Evolutionary conservation across 2,888 invertebrate genomes (phyloP), one percentile per base, ranked within the genome.

Genomic region (Drosophila antonietae): DNA sequence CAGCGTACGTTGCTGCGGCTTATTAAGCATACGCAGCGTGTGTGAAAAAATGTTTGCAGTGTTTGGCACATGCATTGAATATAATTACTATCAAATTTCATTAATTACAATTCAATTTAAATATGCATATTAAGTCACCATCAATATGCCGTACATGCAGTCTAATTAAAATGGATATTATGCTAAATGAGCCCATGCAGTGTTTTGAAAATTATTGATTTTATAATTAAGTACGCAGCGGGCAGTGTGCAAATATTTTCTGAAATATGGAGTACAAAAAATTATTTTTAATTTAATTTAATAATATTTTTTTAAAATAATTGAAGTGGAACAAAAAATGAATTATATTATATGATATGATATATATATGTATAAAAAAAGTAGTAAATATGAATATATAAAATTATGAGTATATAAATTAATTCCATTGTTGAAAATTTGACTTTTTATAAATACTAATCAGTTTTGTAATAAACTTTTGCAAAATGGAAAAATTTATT

Each of bases 11-110:
- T 51, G 39, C 41, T 28, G 18, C 37, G 33, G 28, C 28, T 59
- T 43, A 67, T 78, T 68, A 73, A 53, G 75, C 55, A 78, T 74
- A 68, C 75, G 64, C 43, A 55, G 37, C 43, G 43, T 55, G 51
- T 57, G 51, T 18, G 46, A 41, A 49, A 56, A 37, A 37, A 8
- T 14, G 1, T 47, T 31, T 37, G 12, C 14, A 28, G 39, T 2
- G 10, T n/a, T 64, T 46, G 46, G 28, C 39, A 51, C 49, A 37
- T 46, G 39, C 14, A 12, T 20, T 35, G 20, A n/a, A 33, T 44
- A 15, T 15, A 35, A 20, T 49, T 49, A 46, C 23, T 18, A 41
- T 41, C 23, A 4, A 47, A 37, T 20, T 39, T 18, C 39, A 47
- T 28, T 41, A 31, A 53, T 33, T 53, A n/a, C 35, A 33, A 57